Evolutionary conservation across 1,140 invertebrate species (phyloP).

Genomic region (Conopomorpha cramerella): DNA sequence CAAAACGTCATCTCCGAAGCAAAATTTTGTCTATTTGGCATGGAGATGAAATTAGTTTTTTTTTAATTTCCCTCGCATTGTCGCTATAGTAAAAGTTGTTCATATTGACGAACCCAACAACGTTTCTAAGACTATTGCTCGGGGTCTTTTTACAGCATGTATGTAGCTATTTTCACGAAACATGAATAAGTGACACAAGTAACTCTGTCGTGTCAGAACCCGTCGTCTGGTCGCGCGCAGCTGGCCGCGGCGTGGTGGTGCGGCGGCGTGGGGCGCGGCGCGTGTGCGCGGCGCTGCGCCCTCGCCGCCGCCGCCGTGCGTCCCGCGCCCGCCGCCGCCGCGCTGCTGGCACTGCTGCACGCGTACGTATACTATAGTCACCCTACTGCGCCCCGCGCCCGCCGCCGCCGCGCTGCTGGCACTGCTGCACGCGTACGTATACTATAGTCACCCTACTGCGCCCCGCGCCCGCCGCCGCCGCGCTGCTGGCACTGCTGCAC

Average conservation of each 20-base stretch:
- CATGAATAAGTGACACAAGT: neutral
- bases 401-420: slow-evolving; percentile 18
- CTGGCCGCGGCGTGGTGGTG: slow-evolving; percentile 39
- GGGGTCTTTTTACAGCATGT: neutral
- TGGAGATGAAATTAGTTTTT: neutral
- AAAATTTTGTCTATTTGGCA: too few relatives aligned
- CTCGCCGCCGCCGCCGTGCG: slow-evolving; percentile 14
- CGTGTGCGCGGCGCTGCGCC: slow-evolving; percentile 26
- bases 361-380: slow-evolving; percentile 17
- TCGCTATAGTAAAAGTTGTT: too few relatives aligned
- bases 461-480: slow-evolving; percentile 13
- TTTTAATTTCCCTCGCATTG: too few relatives aligned
- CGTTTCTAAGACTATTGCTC: too few relatives aligned
- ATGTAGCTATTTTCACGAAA: neutral
- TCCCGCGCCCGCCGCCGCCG: slow-evolving; percentile 13
- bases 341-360: slow-evolving; percentile 23
- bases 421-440: slow-evolving; percentile 25
- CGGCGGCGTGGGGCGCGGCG: slow-evolving; percentile 32
- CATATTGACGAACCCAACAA: too few relatives aligned
- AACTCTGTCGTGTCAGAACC: slow-evolving; percentile 11
- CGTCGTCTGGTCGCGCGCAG: slow-evolving; percentile 17
- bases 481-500: slow-evolving; percentile 23
- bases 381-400: slow-evolving; percentile 8
- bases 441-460: slow-evolving; percentile 9
- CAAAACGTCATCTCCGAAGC: too few relatives aligned